A percentile compares a stretch with the other conserved stretches of the same genome.
phyloP scores from a whole-genome alignment of 2,113 vertebrate species.

The Megaceryle torquata region DNA sequence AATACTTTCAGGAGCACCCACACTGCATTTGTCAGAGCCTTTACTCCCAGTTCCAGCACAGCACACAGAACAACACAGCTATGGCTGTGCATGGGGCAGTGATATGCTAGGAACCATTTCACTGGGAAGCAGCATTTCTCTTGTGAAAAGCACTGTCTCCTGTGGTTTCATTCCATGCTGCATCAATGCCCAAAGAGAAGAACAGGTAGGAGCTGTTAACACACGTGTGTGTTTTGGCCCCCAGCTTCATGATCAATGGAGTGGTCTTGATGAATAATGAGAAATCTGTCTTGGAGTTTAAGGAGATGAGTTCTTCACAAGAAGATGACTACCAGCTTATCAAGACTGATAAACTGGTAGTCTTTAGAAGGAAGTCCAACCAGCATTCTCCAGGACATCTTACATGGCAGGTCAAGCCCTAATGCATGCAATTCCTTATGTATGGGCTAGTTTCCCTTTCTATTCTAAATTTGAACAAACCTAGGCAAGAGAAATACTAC shows the following conservation, averaged over 20 bases:
- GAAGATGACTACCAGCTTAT: background rate
- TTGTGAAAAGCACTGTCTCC: background rate
- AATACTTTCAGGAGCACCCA: background rate
- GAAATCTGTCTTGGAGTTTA: background rate
- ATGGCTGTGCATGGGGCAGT: background rate
- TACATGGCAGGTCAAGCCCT: background rate
- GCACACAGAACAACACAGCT: background rate
- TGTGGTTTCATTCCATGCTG: background rate
- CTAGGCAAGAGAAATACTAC: background rate
- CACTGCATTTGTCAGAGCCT: background rate
- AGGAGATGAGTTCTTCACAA: background rate
- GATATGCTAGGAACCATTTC: background rate
- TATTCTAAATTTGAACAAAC: background rate
- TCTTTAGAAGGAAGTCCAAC: background rate
- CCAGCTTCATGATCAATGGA: background rate
- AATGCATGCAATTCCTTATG: background rate
- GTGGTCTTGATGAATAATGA: background rate
- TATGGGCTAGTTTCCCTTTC: background rate
- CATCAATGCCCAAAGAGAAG: background rate
- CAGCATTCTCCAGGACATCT: background rate
- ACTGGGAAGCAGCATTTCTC: background rate
- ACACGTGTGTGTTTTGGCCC: accelerated
- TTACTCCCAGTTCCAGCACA: background rate
- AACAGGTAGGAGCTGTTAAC: background rate
- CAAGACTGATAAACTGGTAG: background rate